A percentile compares a stretch with the other conserved stretches of the same genome.
phyloP scores from a whole-genome alignment of 2,113 vertebrate species.

The Otus sunia region DNA sequence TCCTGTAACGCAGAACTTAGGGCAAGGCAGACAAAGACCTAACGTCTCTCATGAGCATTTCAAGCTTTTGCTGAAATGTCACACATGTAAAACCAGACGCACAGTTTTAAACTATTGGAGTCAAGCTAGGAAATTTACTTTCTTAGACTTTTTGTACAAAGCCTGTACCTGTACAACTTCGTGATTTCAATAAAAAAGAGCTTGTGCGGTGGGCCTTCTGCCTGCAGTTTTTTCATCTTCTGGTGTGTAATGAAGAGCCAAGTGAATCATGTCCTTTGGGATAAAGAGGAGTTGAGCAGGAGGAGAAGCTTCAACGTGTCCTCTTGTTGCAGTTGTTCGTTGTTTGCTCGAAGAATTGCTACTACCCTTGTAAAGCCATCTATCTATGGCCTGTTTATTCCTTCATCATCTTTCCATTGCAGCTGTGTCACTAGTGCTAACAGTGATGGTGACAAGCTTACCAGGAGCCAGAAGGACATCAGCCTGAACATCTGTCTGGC shows the following conservation, averaged over 20 bases:
- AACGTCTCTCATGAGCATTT: neutral
- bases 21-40: neutral
- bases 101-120: constrained; percentile 28
- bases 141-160: constrained; percentile 61
- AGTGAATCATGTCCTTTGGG: neutral
- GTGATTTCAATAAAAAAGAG: constrained; percentile 63
- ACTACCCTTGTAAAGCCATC: neutral
- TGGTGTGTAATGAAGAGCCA: neutral
- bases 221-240: neutral
- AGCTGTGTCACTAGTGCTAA: neutral
- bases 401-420: neutral
- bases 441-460: neutral
- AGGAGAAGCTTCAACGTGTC: neutral
- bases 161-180: constrained; percentile 45
- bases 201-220: constrained; percentile 28
- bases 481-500: neutral
- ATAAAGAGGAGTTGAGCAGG: neutral
- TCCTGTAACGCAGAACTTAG: neutral
- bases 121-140: neutral
- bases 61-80: neutral
- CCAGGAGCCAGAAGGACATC: neutral
- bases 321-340: neutral
- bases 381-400: neutral
- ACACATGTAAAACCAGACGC: neutral
- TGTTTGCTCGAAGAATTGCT: neutral